Percentiles rank a stretch among this genome's conserved stretches.
Evolutionary conservation across 2,888 invertebrate species (phyloP).

Genomic region (Agrochola lychnidis): DNA sequence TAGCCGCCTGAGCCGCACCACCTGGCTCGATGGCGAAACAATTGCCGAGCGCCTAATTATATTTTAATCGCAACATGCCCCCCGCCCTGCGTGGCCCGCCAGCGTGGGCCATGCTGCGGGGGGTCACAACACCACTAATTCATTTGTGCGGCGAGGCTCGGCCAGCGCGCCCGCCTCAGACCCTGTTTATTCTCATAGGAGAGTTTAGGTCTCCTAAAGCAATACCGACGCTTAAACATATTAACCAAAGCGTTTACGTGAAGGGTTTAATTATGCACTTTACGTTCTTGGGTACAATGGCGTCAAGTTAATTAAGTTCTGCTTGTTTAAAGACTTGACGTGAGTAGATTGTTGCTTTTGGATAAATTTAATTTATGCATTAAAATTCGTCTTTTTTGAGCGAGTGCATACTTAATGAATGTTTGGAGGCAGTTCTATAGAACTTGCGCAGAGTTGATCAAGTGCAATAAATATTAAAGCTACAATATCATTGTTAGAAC

Average conservation of each 20-base stretch:
- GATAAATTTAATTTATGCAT: constrained; percentile 82
- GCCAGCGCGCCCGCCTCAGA: constrained; percentile 76
- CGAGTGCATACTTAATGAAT: constrained; percentile 67
- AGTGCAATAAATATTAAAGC: constrained; percentile 90
- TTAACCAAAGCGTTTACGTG: constrained; percentile 88
- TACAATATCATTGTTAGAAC: constrained; percentile 88
- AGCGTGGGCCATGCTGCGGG: constrained; percentile 62
- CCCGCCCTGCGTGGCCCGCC: constrained; percentile 71
- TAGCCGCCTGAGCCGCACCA: constrained; percentile 83
- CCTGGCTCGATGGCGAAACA: constrained; percentile 90
- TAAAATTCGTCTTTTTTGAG: constrained; percentile 82
- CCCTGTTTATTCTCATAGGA: constrained; percentile 89
- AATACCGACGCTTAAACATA: constrained; percentile 88
- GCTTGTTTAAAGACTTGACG: constrained; percentile 86
- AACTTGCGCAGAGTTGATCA: constrained; percentile 84
- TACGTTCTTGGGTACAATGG: constrained; percentile 85
- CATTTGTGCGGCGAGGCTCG: constrained; percentile 86
- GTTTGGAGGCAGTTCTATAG: constrained; percentile 60
- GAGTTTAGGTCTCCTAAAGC: constrained; percentile 89
- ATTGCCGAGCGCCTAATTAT: constrained; percentile 90
- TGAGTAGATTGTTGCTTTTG: constrained; percentile 78
- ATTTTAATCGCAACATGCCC: constrained; percentile 89
- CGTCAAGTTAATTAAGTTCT: constrained; percentile 88
- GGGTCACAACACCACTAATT: constrained; percentile 85
- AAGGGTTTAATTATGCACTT: constrained; percentile 89